Percentiles rank a stretch among this genome's conserved stretches.
These are phyloP conservation scores for Dermolepida albohirtum DNA, from an alignment of 2,888 invertebrate species.

Conservation along the genomic window DNA sequence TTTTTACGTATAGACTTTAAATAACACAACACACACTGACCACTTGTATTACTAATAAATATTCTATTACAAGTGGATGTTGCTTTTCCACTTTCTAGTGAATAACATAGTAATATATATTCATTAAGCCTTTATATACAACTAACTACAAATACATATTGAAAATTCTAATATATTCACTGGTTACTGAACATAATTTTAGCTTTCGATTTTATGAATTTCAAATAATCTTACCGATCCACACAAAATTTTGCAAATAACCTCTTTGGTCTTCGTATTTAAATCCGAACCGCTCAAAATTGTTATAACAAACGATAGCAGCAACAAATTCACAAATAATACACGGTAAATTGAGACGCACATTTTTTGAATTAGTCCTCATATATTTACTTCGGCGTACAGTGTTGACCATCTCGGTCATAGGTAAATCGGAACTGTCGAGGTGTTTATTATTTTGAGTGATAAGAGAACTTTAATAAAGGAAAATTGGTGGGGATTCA, in stretches of 20 bases:
- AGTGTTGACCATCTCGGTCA: slow-evolving; percentile 20
- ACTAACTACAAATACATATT: not conserved
- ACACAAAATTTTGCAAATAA: slow-evolving; percentile 4
- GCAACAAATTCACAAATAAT: slow-evolving; percentile 1
- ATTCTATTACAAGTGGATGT: not conserved
- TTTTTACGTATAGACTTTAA: not conserved
- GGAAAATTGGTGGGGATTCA: slow-evolving; percentile 7
- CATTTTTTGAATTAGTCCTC: slow-evolving; percentile 2
- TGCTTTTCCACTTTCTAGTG: slow-evolving; percentile 2
- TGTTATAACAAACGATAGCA: not conserved
- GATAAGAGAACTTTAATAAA: slow-evolving; percentile 30
- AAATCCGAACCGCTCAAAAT: not conserved
- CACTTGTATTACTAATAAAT: not conserved
- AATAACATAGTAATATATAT: not conserved
- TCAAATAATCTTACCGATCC: slow-evolving; percentile 7
- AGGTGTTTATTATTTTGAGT: slow-evolving; percentile 29
- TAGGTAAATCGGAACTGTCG: slow-evolving; percentile 32
- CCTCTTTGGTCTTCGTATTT: not conserved
- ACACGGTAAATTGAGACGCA: not conserved
- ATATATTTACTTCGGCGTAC: slow-evolving; percentile 5
- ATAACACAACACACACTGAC: not conserved
- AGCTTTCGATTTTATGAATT: not conserved
- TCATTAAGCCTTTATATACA: not conserved
- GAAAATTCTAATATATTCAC: not conserved
- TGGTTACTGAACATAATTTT: not conserved